Percentiles rank a stretch among this genome's conserved stretches.
Evolutionary conservation across 2,797 vertebrate genomes (phyloP).

Genomic region (Cacajao melanocephalus): DNA sequence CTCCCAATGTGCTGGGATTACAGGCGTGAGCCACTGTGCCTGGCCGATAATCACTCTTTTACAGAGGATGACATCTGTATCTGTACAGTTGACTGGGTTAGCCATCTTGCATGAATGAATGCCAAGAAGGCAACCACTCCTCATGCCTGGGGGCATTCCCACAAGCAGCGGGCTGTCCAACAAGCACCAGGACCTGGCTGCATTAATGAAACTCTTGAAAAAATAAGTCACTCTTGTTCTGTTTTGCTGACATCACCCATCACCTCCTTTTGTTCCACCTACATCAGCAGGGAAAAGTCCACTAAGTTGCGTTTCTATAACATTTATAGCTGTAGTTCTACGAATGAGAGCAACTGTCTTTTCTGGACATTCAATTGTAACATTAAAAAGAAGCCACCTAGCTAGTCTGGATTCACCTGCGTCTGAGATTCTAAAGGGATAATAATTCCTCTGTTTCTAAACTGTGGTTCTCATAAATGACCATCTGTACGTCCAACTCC

Average conservation of each 20-base stretch:
- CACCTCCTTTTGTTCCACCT: slow-evolving; percentile 90
- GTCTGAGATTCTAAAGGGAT: neutral
- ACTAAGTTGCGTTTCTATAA: neutral
- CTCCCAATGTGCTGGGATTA: too few relatives aligned
- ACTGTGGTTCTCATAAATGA: neutral
- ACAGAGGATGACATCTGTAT: slow-evolving; percentile 92
- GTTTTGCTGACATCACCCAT: slow-evolving; percentile 88
- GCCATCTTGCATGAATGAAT: slow-evolving; percentile 92
- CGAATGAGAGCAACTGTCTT: neutral
- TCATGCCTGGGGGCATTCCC: slow-evolving; percentile 92
- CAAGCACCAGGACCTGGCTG: slow-evolving; percentile 91
- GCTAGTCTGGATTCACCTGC: neutral
- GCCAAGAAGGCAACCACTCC: slow-evolving; percentile 92
- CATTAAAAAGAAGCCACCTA: neutral
- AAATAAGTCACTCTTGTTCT: slow-evolving; percentile 87
- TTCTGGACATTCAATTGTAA: neutral
- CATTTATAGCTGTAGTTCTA: neutral
- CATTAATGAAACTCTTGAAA: slow-evolving; percentile 88
- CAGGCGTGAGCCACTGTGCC: too few relatives aligned
- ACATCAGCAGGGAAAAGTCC: slow-evolving; percentile 82
- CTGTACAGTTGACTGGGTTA: slow-evolving; percentile 88
- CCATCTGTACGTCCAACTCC: neutral
- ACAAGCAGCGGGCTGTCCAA: slow-evolving; percentile 91
- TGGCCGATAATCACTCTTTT: slow-evolving; percentile 87
- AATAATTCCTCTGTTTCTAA: neutral